phyloP scores from a whole-genome alignment of 2,113 vertebrate genomes.

The Prionailurus bengalensis region DNA sequence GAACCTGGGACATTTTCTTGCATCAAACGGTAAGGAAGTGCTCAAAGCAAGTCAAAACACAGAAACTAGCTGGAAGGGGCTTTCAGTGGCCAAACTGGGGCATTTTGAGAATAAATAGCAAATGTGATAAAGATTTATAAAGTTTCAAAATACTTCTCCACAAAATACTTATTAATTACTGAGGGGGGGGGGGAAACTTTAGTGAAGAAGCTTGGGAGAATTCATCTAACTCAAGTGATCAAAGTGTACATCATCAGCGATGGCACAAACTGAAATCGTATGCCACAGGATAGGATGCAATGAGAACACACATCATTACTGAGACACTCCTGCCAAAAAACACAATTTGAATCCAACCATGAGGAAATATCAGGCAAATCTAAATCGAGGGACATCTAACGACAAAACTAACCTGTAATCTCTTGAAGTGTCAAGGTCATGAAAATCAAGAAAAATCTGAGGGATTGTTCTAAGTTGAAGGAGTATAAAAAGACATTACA shows the following conservation, averaged over 20 bases:
- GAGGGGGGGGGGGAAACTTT: background rate
- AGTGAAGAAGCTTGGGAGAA: background rate
- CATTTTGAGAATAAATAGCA: background rate
- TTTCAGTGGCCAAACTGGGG: constrained; percentile 17
- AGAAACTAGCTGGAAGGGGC: constrained; percentile 8
- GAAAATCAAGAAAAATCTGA: constrained; percentile 39
- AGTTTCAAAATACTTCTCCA: constrained; percentile 20
- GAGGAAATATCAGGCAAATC: constrained; percentile 6
- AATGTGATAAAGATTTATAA: background rate
- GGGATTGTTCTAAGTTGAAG: background rate
- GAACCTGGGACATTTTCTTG: background rate
- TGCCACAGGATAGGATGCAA: background rate
- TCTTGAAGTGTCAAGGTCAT: constrained; percentile 26
- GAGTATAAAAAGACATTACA: constrained; percentile 31
- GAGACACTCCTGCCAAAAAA: background rate
- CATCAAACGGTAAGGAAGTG: background rate
- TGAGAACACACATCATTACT: constrained; percentile 1
- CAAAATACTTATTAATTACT: constrained; percentile 20
- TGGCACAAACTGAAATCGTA: background rate
- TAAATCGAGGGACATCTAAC: constrained; percentile 40
- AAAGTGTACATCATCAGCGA: background rate
- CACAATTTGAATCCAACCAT: constrained; percentile 20
- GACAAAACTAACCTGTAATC: constrained; percentile 43
- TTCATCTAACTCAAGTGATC: constrained; percentile 25
- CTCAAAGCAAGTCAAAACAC: constrained; percentile 24